Evolutionary conservation across 2,888 invertebrate species (phyloP), one percentile per base, ranked within the genome.

Genomic region (Eupithecia pulchellata): DNA sequence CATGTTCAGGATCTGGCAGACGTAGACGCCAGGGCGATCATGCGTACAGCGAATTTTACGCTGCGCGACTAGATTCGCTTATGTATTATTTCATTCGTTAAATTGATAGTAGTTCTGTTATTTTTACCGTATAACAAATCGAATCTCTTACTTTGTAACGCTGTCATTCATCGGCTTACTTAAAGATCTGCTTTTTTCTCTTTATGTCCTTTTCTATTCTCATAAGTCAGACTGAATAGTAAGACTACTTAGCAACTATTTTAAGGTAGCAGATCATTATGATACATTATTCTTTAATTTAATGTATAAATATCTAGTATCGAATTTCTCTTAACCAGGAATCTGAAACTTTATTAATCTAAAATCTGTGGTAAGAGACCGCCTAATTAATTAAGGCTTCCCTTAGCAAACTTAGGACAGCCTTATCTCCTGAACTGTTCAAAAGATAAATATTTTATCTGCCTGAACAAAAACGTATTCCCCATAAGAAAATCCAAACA

Each of bases 11-110:
- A 84, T 81, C 85, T 82, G 81, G 79, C 89, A 91, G 89, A 74
- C 91, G 78, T 89, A 91, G 89, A 74, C 90, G 89, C 65, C 71
- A 87, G 84, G 84, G 86, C 89, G 88, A 83, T 85, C 90, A 89
- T 87, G 91, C 89, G 91, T 81, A 89, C 88, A 90, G 88, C 90
- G 92, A 89, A 91, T 92, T 93, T 92, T 92, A 90, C 92, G 92
- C 88, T 90, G 80, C 87, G 87, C 79, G 81, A 87, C 88, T 82
- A 84, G 88, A 89, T 89, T 85, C 79, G 82, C 79, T 78, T 81
- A 14, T 34, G n/a, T 58, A 27, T 57, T 17, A n/a, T 60, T 84
- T 85, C 87, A 86, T 88, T 88, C 82, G 84, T 78, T 36, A 67
- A 68, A 64, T 61, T 34, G 60, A 25, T 34, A 8, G 20, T 58